These are phyloP conservation scores for Brachyhypopomus gauderio DNA, from an alignment of 2,113 vertebrate genomes.

Conservation along the genomic window DNA sequence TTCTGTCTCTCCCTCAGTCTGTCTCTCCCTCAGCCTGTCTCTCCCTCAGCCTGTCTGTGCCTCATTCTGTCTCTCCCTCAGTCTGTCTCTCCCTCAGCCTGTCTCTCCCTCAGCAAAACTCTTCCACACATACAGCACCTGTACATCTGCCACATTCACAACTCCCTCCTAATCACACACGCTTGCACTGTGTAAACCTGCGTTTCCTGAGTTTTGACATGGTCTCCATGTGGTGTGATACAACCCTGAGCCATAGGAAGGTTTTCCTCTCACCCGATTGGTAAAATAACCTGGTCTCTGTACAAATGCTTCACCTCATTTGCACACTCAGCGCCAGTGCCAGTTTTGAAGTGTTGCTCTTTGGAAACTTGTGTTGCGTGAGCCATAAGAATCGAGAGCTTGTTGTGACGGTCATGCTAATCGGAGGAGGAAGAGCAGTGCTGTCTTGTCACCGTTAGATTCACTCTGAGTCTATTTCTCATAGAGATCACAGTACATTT, in stretches of 20 bases:
- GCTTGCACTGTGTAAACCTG: background rate
- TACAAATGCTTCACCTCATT: background rate
- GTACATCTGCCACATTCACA: constrained; percentile 38
- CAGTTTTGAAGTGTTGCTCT: background rate
- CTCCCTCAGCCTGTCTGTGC: too few species aligned
- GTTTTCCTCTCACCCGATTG: background rate
- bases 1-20: constrained; percentile 26
- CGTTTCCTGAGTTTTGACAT: background rate
- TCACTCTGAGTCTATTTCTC: background rate
- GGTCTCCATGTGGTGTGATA: background rate
- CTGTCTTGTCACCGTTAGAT: background rate
- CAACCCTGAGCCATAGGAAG: background rate
- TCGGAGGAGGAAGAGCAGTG: too few species aligned
- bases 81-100: too few species aligned
- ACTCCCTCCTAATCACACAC: constrained; percentile 14
- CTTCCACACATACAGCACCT: background rate
- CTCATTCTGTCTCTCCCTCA: too few species aligned
- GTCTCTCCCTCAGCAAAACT: background rate
- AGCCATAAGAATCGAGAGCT: background rate
- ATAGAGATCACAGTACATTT: background rate
- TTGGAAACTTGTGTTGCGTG: background rate
- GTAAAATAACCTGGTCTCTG: background rate
- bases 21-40: constrained; percentile 36
- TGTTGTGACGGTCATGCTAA: background rate
- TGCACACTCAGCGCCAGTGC: background rate